phyloP scores from a whole-genome alignment of 2,797 vertebrate genomes.

The Ptychobarbus kaznakovi region DNA sequence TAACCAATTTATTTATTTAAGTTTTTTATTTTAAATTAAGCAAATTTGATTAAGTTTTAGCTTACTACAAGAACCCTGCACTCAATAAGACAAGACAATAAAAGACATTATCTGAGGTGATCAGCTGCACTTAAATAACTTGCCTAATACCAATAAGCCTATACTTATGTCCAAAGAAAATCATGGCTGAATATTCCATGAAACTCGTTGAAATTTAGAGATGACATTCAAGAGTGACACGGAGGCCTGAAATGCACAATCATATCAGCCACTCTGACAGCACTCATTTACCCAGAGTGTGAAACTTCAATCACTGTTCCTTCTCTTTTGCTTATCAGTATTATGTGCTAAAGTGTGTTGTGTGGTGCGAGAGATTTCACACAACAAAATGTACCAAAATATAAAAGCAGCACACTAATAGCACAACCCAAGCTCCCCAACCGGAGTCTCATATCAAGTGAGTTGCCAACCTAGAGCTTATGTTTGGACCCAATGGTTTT shows the following conservation, averaged over 20 bases:
- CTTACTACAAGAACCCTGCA: background rate
- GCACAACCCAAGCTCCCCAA: background rate
- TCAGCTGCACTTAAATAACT: background rate
- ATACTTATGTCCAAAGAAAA: background rate
- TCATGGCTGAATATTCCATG: background rate
- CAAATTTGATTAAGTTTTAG: background rate
- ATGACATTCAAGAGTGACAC: background rate
- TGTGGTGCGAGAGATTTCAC: background rate
- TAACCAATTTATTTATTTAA: background rate
- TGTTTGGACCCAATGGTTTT: background rate
- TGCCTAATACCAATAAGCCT: background rate
- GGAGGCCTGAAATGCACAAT: slow-evolving; percentile 16
- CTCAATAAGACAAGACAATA: background rate
- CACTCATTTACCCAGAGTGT: background rate
- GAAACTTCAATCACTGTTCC: background rate
- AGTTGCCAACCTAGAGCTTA: background rate
- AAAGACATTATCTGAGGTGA: background rate
- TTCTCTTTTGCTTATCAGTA: background rate
- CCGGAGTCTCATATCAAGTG: background rate
- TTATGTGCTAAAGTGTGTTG: background rate
- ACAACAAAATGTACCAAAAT: background rate
- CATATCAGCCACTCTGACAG: background rate
- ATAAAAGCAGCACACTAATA: background rate
- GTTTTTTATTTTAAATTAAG: no score
- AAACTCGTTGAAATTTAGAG: no score